Conservation (phyloP, 1,140 invertebrate species). For the Teleopsis dalmanni region DNA sequence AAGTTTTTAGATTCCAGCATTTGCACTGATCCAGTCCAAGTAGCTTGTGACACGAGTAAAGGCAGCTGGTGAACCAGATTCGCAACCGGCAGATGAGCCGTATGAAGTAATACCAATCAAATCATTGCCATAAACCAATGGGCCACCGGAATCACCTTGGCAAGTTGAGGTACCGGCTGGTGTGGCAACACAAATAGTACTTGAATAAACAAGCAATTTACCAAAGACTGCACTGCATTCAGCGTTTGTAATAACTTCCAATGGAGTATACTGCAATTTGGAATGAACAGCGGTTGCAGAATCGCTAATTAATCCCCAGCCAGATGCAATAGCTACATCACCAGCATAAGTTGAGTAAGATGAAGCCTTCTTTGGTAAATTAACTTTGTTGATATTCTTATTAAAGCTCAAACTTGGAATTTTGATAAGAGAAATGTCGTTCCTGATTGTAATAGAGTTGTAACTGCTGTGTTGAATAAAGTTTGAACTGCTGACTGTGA, state of each 20-base stretch:
- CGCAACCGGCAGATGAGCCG: conserved; percentile 48
- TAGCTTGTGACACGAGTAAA: conserved; percentile 50
- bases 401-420: conserved; percentile 15
- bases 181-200: conserved; percentile 30
- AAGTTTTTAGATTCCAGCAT: conserved; percentile 23
- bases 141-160: conserved; percentile 51
- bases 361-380: conserved; percentile 28
- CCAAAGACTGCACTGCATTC: conserved; percentile 15
- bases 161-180: conserved; percentile 29
- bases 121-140: conserved; percentile 37
- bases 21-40: conserved; percentile 47
- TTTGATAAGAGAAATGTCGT: conserved; percentile 33
- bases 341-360: conserved; percentile 32
- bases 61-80: conserved; percentile 47
- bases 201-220: conserved; percentile 11
- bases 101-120: conserved; percentile 51
- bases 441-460: conserved; percentile 14
- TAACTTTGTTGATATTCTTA: conserved; percentile 28
- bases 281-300: conserved; percentile 8
- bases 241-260: conserved; percentile 18
- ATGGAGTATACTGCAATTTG: conserved; percentile 22
- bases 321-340: conserved; percentile 33
- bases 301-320: conserved; percentile 43
- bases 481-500: not conserved
- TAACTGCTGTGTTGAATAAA: conserved; percentile 3